Evolutionary conservation across 2,113 vertebrate species (phyloP), one percentile per base, ranked within the genome.

Genomic region (Sylvilagus bachmani): DNA sequence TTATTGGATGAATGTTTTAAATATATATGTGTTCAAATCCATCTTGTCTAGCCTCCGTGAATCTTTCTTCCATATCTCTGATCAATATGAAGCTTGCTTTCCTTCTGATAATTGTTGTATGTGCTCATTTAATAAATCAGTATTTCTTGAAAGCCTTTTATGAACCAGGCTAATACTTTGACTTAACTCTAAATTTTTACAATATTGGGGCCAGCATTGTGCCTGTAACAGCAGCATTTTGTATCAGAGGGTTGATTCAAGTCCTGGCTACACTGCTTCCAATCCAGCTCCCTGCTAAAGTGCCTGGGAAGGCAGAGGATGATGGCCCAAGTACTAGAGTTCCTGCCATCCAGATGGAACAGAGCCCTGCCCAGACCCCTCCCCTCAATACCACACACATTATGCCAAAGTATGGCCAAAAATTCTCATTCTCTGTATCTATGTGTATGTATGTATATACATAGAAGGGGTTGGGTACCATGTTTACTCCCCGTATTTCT

Each of bases 101-200:
- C 61, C 78, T 83, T 78, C 24, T 61, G 69, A 58, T 69, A 67
- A 80, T 81, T 53, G 75, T 58, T 91, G 33, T 79, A 77, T 4
- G 53, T 86, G 7, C 10, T 94, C 44, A 73, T 44, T 93, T 61
- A 87, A 74, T 49, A 85, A 79, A 31, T 77, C 66, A 84, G 58
- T 67, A 64, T 83, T 77, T 89, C 25, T 67, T 61, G 5, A 75
- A 6, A 29, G 55, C 27, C 66, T 44, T 14, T 33, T 91, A 58
- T 81, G 29, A 89, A 77, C 33, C 16, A 91, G 75, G 14, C 44
- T 89, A 51, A 29, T 89, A 70, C 22, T 86, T 91, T 27, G 58
- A 33, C 14, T 70, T 84, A 36, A 33, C 66, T 77, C 69, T 61
- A 91, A 89, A 44, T 16, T 29, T 62, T 81, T 77, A 36, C 5